These are phyloP conservation scores for Pedetes capensis DNA, from an alignment of 2,113 vertebrate species.

Conservation along the genomic window DNA sequence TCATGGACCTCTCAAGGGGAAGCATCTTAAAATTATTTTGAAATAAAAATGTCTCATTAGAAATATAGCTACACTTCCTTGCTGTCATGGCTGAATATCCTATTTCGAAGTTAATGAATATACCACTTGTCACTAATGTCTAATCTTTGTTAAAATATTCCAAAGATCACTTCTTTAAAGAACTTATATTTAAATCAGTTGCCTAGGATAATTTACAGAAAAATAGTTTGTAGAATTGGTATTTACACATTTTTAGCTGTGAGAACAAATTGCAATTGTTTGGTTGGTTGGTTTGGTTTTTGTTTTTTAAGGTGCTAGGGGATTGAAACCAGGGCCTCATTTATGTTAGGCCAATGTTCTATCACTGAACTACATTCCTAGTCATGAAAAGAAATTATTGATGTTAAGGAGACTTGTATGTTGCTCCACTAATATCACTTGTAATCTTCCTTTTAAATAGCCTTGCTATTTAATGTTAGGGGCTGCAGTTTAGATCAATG, in stretches of 20 bases:
- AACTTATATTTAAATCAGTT: not conserved
- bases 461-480: too few relatives aligned
- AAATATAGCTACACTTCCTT: not conserved
- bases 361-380: too few relatives aligned
- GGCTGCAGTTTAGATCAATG: too few relatives aligned
- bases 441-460: too few relatives aligned
- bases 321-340: too few relatives aligned
- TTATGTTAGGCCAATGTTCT: too few relatives aligned
- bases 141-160: not conserved
- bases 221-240: not conserved
- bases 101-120: constrained; percentile 2
- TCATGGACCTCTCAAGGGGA: not conserved
- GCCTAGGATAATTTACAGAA: not conserved
- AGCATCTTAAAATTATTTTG: constrained; percentile 1
- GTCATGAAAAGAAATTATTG: too few relatives aligned
- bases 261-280: not conserved
- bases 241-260: not conserved
- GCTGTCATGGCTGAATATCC: not conserved
- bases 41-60: not conserved
- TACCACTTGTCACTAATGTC: not conserved
- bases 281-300: too few relatives aligned
- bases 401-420: too few relatives aligned
- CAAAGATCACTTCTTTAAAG: too few relatives aligned
- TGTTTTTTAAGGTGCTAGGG: too few relatives aligned
- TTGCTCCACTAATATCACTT: too few relatives aligned